phyloP scores from a whole-genome alignment of 2,888 invertebrate genomes.

The Tinea trinotella region DNA sequence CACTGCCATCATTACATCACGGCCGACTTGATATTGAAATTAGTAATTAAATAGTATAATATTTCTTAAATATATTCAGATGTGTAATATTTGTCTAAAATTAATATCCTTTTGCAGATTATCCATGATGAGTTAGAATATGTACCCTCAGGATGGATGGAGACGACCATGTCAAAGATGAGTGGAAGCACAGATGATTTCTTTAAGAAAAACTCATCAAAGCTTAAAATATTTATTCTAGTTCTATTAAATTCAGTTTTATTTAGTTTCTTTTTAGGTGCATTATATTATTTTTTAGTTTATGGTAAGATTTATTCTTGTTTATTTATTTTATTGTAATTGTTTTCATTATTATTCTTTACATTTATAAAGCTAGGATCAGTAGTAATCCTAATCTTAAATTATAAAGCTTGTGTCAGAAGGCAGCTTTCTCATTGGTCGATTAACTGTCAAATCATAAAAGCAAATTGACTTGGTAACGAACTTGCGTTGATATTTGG shows the following conservation, averaged over 20 bases:
- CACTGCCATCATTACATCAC: no score
- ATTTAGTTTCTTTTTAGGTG: constrained; percentile 50
- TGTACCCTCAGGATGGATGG: constrained; percentile 48
- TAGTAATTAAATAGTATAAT: background rate
- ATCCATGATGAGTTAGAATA: constrained; percentile 46
- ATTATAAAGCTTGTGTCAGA: no score
- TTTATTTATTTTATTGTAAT: constrained; percentile 10
- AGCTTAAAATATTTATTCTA: constrained; percentile 33
- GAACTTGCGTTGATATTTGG: no score
- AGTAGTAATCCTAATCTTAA: background rate
- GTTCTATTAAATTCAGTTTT: constrained; percentile 46
- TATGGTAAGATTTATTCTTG: constrained; percentile 37
- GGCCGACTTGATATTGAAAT: no score
- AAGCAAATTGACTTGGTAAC: no score
- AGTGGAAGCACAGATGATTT: constrained; percentile 44
- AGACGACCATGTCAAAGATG: constrained; percentile 36
- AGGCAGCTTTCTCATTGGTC: no score
- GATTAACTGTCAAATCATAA: no score
- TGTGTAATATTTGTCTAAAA: no score
- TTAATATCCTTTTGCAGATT: constrained; percentile 26
- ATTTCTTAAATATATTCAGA: no score
- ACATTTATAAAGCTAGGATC: no score
- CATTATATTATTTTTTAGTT: constrained; percentile 46
- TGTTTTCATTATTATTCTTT: no score
- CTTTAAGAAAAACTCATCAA: constrained; percentile 38